Base-by-base conservation (phyloP, 2,888 invertebrate genomes). In the Scelioninae gen. 1 region DNA sequence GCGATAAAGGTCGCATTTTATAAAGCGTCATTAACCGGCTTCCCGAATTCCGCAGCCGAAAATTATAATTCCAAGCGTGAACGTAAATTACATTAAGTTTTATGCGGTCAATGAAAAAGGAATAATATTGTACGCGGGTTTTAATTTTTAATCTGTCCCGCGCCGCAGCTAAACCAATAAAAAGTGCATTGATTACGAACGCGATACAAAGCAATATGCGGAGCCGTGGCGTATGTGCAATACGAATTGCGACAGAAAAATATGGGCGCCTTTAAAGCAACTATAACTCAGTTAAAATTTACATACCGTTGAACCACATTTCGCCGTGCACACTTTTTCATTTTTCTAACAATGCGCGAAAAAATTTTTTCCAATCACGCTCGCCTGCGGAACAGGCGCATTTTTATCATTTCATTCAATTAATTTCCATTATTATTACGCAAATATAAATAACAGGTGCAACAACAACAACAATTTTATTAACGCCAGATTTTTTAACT, bases 271-370 rank as follows among this genome's bases (percentile, higher is more conserved):
- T 79, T 72, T 45, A 51, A 63, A 69, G 71, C 43, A 62, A 78
- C 69, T 51, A 80, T 80, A 74, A 74, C 79, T 80, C 79, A 66
- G 71, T 74, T 80, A 68, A 80, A 80, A 80, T 80, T 80, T 80
- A 74, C 79, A 74, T 74, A 80, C 72, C 55, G 53, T n/a, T 58
- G 78, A 62, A 58, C 45, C 62, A 32, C 63, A 65, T 68, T 55
- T 38, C 45, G 45, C 29, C 43, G 60, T 16, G 68, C 47, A 31
- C 40, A 55, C 16, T 72, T 80, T 60, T 72, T 66, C 62, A 53
- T 74, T 72, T 80, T 47, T 31, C 32, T 58, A 80, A 72, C 69
- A 63, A 56, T 68, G 38, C 58, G 32, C 43, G 49, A 79, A 79
- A 58, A 38, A 49, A 53, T 63, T 55, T 49, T 71, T 58, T 53